phyloP scores from a whole-genome alignment of 2,888 invertebrate species.

The Troides oblongomaculatus region DNA sequence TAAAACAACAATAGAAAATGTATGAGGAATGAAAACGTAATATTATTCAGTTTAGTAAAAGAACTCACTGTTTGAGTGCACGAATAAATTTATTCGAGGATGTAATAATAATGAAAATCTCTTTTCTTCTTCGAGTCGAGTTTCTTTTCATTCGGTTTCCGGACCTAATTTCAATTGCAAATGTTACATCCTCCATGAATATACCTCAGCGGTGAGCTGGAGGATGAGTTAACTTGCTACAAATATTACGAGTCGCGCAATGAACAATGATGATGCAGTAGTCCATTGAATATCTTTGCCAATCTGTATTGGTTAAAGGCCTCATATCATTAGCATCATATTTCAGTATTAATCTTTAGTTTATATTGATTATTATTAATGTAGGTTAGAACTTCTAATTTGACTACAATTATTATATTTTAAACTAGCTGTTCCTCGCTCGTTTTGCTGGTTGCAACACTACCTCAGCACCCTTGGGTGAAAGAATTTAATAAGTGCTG shows the following conservation, averaged over 20 bases:
- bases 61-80: conserved; percentile 45
- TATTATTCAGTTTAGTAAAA: conserved; percentile 42
- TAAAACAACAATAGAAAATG: not conserved
- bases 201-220: conserved; percentile 54
- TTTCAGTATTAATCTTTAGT: too few species aligned
- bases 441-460: too few species aligned
- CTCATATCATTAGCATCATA: too few species aligned
- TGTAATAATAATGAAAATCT: conserved; percentile 67
- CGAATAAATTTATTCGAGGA: conserved; percentile 42
- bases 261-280: not conserved
- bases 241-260: conserved; percentile 11
- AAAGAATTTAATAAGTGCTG: too few species aligned
- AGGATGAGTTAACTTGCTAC: conserved; percentile 29
- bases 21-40: not conserved
- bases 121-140: conserved; percentile 46
- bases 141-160: conserved; percentile 55
- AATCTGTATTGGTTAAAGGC: too few species aligned
- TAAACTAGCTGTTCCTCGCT: too few species aligned
- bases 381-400: too few species aligned
- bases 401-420: too few species aligned
- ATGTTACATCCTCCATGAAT: conserved; percentile 71
- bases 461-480: too few species aligned
- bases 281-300: too few species aligned
- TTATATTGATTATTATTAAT: too few species aligned
- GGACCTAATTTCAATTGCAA: conserved; percentile 73